These are phyloP conservation scores for Entelurus aequoreus DNA, from an alignment of 2,113 vertebrate genomes.

Conservation along the genomic window DNA sequence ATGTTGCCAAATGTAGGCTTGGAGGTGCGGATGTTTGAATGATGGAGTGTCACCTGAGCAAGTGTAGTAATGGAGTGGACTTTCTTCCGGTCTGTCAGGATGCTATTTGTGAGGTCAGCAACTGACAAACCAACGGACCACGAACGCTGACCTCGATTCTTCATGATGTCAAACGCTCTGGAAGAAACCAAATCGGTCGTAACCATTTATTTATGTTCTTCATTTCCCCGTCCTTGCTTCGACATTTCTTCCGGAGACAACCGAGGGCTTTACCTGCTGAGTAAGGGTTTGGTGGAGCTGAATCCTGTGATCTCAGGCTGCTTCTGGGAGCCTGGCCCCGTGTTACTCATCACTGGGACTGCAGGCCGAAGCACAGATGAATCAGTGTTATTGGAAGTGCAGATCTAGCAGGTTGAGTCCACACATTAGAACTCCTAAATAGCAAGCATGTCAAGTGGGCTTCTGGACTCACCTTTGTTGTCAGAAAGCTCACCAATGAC, in stretches of 20 bases:
- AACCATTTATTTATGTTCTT: background rate
- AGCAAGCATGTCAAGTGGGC: background rate
- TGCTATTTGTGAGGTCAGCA: constrained; percentile 85
- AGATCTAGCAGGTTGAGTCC: background rate
- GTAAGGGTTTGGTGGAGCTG: constrained; percentile 73
- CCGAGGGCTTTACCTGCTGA: constrained; percentile 74
- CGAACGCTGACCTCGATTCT: constrained; percentile 84
- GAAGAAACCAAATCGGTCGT: background rate
- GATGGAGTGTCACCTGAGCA: constrained; percentile 75
- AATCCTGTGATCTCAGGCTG: constrained; percentile 55
- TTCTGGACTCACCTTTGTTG: constrained; percentile 79
- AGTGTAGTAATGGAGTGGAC: constrained; percentile 85
- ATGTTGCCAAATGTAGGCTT: background rate
- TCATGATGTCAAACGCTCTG: constrained; percentile 86
- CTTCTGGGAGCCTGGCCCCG: constrained; percentile 27
- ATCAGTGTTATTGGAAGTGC: background rate
- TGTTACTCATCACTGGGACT: constrained; percentile 80
- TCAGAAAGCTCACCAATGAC: constrained; percentile 90
- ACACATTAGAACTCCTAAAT: background rate
- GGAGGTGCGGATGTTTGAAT: background rate
- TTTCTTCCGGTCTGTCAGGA: constrained; percentile 81
- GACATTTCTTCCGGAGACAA: background rate
- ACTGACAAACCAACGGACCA: constrained; percentile 92
- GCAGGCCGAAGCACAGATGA: constrained; percentile 28
- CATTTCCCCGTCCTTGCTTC: background rate